Evolutionary conservation across 2,113 vertebrate species (phyloP).

Genomic region (Upupa epops): DNA sequence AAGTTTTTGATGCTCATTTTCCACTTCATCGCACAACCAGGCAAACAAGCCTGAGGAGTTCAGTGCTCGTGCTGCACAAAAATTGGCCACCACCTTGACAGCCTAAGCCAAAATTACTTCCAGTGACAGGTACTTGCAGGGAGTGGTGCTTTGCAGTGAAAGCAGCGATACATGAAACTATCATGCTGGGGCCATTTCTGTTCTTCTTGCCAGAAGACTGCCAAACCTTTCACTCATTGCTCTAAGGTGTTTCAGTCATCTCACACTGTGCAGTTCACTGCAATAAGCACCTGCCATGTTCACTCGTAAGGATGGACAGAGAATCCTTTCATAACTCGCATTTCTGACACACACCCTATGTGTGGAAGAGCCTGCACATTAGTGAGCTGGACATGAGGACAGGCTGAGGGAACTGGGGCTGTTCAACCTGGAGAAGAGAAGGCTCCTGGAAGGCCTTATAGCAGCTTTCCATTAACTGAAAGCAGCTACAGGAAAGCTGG

Average conservation of each 20-base stretch:
- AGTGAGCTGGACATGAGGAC: not conserved
- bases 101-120: not conserved
- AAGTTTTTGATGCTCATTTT: constrained; percentile 35
- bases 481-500: no score
- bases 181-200: not conserved
- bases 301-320: not conserved
- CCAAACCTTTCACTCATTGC: not conserved
- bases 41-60: not conserved
- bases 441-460: no score
- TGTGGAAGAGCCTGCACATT: not conserved
- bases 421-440: no score
- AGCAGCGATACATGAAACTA: not conserved
- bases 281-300: not conserved
- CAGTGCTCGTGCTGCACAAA: not conserved
- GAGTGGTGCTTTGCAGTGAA: not conserved
- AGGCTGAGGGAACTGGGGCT: no score
- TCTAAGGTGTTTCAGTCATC: not conserved
- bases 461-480: no score
- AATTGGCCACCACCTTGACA: not conserved
- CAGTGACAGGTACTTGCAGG: not conserved
- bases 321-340: not conserved
- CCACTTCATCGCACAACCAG: not conserved
- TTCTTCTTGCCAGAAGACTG: not conserved
- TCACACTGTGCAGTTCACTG: not conserved
- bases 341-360: not conserved